phyloP scores from a whole-genome alignment of 1,140 invertebrate genomes.

The Saccostrea cuccullata region DNA sequence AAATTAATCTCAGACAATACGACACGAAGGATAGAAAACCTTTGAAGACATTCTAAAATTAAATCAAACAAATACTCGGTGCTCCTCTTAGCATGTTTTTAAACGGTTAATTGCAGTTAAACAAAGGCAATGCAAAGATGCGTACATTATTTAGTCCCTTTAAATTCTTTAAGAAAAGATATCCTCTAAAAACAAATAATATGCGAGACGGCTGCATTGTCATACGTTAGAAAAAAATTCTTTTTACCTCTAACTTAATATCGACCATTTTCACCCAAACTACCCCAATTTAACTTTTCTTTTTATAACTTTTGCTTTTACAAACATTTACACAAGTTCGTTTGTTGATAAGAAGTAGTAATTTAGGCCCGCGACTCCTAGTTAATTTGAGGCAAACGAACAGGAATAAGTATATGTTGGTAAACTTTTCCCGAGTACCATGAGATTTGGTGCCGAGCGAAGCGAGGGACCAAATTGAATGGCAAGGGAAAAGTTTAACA shows the following conservation, averaged over 20 bases:
- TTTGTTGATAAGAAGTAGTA: background rate
- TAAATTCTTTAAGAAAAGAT: background rate
- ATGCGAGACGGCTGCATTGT: too few species aligned
- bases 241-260: background rate
- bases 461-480: too few species aligned
- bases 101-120: background rate
- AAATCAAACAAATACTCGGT: too few species aligned
- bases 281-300: background rate
- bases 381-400: background rate
- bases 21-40: too few species aligned
- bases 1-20: too few species aligned
- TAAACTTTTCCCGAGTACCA: too few species aligned
- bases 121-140: background rate
- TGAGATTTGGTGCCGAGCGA: too few species aligned
- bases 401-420: too few species aligned
- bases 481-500: too few species aligned
- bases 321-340: background rate
- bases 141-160: background rate
- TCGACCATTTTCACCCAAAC: background rate
- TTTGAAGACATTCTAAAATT: too few species aligned
- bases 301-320: background rate
- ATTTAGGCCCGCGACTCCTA: background rate
- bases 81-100: too few species aligned
- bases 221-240: background rate
- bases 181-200: background rate